phyloP scores from a whole-genome alignment of 2,888 invertebrate genomes.

The Eupithecia insigniata region DNA sequence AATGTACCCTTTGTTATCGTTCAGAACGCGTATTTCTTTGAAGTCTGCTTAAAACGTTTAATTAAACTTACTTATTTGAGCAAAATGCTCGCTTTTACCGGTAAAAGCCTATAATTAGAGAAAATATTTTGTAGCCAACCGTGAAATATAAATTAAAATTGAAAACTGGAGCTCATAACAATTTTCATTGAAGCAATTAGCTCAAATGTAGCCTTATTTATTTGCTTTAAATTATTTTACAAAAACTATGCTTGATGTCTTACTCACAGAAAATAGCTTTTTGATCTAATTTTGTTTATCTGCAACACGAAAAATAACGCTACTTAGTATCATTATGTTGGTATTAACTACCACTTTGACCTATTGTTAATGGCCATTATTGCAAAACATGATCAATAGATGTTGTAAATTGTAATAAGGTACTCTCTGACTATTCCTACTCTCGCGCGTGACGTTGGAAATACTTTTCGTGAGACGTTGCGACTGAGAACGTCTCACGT shows the following conservation, averaged over 20 bases:
- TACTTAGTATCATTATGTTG: too few species aligned
- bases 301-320: too few species aligned
- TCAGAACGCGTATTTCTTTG: conserved; percentile 43
- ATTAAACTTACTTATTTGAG: conserved; percentile 42
- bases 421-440: too few species aligned
- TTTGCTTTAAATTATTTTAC: neutral
- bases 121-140: conserved; percentile 10
- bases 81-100: conserved; percentile 32
- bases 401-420: too few species aligned
- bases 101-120: conserved; percentile 19
- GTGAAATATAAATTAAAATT: neutral
- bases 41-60: conserved; percentile 45
- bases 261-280: neutral
- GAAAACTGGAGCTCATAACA: neutral
- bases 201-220: neutral
- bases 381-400: too few species aligned
- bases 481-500: too few species aligned
- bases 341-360: too few species aligned
- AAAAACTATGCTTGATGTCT: neutral
- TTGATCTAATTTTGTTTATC: neutral
- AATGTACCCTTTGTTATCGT: conserved; percentile 43
- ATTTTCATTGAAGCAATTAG: neutral
- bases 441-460: too few species aligned
- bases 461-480: too few species aligned
- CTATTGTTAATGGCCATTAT: too few species aligned